Evolutionary conservation across 2,113 vertebrate species (phyloP).

Genomic region (Meleagris gallopavo): DNA sequence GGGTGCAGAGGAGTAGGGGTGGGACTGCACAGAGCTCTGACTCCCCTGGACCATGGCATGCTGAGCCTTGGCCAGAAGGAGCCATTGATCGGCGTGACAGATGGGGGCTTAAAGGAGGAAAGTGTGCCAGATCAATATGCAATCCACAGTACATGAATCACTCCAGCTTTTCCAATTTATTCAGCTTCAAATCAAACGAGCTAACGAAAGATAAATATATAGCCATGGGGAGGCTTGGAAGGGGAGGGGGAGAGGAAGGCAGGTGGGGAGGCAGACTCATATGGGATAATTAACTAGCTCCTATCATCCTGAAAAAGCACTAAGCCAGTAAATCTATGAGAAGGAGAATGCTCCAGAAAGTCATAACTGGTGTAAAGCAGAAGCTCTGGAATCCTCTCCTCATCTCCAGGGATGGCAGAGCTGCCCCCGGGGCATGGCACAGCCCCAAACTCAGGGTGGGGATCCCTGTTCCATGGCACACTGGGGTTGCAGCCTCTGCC

Average conservation of each 20-base stretch:
- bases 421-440: background rate
- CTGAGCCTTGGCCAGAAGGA: conserved; percentile 19
- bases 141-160: conserved; percentile 69
- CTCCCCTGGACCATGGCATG: background rate
- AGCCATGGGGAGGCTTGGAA: conserved; percentile 14
- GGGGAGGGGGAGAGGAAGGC: background rate
- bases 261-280: conserved; percentile 33
- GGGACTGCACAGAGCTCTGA: background rate
- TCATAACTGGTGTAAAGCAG: background rate
- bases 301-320: conserved; percentile 62
- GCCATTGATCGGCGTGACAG: conserved; percentile 52
- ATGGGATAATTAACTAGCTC: conserved; percentile 65
- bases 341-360: conserved; percentile 41
- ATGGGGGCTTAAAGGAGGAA: conserved; percentile 45
- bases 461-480: background rate
- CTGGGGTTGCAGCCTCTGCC: background rate
- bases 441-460: background rate
- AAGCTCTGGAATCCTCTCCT: background rate
- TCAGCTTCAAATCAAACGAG: conserved; percentile 64
- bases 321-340: conserved; percentile 45
- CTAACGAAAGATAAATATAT: conserved; percentile 64
- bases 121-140: conserved; percentile 68
- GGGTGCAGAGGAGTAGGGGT: background rate
- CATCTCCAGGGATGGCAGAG: background rate
- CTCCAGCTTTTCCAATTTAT: conserved; percentile 68